These are phyloP conservation scores for Xenopus petersii DNA, from an alignment of 2,797 vertebrate species.

Conservation along the genomic window DNA sequence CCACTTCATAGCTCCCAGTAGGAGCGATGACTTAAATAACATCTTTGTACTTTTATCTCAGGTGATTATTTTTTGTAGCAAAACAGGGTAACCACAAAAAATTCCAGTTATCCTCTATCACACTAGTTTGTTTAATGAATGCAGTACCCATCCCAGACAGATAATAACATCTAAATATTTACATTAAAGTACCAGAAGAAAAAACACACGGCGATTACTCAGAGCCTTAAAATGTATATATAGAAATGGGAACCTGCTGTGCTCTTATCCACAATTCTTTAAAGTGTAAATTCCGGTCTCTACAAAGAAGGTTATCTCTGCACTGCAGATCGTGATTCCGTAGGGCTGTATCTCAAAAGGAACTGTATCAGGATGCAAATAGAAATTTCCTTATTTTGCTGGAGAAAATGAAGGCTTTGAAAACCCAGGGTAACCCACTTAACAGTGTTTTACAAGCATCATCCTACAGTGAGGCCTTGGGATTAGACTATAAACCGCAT, in stretches of 20 bases:
- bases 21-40: no score
- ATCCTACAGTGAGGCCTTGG: slow-evolving; percentile 3
- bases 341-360: slow-evolving; percentile 21
- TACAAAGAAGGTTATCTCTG: slow-evolving; percentile 28
- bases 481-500: slow-evolving; percentile 10
- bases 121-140: no score
- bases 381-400: slow-evolving; percentile 16
- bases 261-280: background rate
- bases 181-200: background rate
- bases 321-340: slow-evolving; percentile 12
- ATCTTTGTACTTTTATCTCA: no score
- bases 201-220: background rate
- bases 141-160: no score
- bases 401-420: background rate
- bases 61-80: no score
- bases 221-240: background rate
- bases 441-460: slow-evolving; percentile 8
- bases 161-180: no score
- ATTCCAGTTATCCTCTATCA: no score
- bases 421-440: background rate
- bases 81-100: no score
- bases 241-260: slow-evolving; percentile 1
- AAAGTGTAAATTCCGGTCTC: slow-evolving; percentile 19
- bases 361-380: slow-evolving; percentile 12
- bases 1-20: no score